These are phyloP conservation scores for Notolabrus celidotus DNA, from an alignment of 2,797 vertebrate species.

Conservation along the genomic window DNA sequence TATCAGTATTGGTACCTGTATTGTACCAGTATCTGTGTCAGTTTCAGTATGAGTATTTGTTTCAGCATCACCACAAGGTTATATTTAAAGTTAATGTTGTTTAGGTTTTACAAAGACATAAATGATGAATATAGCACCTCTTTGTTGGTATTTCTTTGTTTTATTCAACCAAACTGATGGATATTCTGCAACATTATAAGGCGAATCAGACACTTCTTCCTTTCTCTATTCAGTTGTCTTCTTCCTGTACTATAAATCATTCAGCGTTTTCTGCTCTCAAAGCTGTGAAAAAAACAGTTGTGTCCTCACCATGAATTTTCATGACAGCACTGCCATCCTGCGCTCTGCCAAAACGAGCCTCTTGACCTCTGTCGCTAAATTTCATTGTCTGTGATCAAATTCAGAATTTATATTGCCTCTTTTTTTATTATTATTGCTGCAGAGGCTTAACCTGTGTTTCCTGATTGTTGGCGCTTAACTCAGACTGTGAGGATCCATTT, in stretches of 20 bases:
- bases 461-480: slow-evolving; percentile 25
- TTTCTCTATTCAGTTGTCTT: slow-evolving; percentile 13
- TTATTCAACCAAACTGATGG: not conserved
- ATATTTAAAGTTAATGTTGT: too few relatives aligned
- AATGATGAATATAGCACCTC: not conserved
- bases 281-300: slow-evolving; percentile 18
- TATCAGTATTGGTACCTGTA: too few relatives aligned
- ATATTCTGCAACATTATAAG: slow-evolving; percentile 1
- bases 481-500: slow-evolving; percentile 32
- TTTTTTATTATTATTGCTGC: slow-evolving; percentile 29
- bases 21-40: too few relatives aligned
- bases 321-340: slow-evolving; percentile 27
- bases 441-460: slow-evolving; percentile 44
- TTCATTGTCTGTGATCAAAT: slow-evolving; percentile 51
- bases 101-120: too few relatives aligned
- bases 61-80: too few relatives aligned
- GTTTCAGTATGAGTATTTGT: too few relatives aligned
- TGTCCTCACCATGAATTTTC: slow-evolving; percentile 48
- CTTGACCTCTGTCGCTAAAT: slow-evolving; percentile 57
- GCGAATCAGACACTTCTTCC: slow-evolving; percentile 8
- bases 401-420: slow-evolving; percentile 15
- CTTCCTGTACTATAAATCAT: slow-evolving; percentile 26
- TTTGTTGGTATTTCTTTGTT: not conserved
- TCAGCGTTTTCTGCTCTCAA: slow-evolving; percentile 22
- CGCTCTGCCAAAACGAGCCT: slow-evolving; percentile 34